Evolutionary conservation across 2,113 vertebrate species (phyloP).

Genomic region (Hiodon alosoides): DNA sequence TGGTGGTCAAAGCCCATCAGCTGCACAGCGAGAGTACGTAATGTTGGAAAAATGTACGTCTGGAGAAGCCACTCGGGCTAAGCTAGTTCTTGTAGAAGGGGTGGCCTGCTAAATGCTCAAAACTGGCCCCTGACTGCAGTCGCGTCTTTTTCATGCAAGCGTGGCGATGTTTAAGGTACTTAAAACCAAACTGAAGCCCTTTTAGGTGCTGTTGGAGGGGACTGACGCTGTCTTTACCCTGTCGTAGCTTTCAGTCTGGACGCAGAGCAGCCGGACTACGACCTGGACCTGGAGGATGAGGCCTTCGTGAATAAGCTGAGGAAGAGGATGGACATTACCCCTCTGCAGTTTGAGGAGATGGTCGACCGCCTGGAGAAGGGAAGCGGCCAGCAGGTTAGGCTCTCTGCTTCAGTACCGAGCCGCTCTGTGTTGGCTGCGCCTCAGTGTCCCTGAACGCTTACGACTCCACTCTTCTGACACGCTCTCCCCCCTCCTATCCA

Average conservation of each 20-base stretch:
- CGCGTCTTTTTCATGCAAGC: no score
- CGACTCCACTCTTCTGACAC: background rate
- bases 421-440: background rate
- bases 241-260: conserved; percentile 95
- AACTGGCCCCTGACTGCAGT: no score
- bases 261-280: conserved; percentile 93
- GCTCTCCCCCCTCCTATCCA: conserved; percentile 44
- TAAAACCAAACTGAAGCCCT: no score
- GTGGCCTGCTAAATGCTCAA: no score
- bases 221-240: background rate
- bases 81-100: no score
- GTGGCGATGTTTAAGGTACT: no score
- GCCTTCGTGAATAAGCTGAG: conserved; percentile 94
- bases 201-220: no score
- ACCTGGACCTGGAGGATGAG: conserved; percentile 94
- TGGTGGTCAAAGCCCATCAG: no score
- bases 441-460: background rate
- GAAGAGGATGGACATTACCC: conserved; percentile 93
- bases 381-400: conserved; percentile 90
- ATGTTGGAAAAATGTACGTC: no score
- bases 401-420: background rate
- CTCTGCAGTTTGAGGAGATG: conserved; percentile 97
- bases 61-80: no score
- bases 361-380: conserved; percentile 97
- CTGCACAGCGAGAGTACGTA: no score